Evolutionary conservation across 2,113 vertebrate genomes (phyloP).

Genomic region (Lepisosteus osseus): DNA sequence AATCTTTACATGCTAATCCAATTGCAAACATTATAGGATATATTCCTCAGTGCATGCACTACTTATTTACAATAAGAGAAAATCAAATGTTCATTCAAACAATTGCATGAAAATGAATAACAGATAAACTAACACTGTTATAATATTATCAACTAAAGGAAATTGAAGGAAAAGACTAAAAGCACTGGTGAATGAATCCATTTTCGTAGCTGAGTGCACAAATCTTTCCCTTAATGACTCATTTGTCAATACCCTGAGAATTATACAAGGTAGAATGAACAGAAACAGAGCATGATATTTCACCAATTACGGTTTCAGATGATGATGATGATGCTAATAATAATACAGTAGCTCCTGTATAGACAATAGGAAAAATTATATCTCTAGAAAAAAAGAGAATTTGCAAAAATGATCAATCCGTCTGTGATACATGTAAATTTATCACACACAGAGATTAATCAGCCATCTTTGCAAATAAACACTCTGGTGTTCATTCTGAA

Average conservation of each 20-base stretch:
- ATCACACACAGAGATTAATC: no score
- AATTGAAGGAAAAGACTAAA: not conserved
- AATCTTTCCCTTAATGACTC: constrained; percentile 30
- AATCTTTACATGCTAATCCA: constrained; percentile 79
- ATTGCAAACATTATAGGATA: constrained; percentile 69
- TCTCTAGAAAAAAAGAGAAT: no score
- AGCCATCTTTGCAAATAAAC: no score
- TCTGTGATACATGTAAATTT: no score
- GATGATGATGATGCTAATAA: no score
- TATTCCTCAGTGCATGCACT: constrained; percentile 64
- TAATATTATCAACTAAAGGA: not conserved
- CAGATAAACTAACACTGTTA: not conserved
- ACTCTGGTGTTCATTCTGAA: no score
- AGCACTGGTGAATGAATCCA: not conserved
- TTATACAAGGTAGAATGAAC: no score
- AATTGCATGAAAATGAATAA: not conserved
- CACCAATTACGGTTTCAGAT: no score
- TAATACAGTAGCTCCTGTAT: no score
- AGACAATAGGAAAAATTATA: no score
- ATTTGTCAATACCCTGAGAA: not conserved
- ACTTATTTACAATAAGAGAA: constrained; percentile 60
- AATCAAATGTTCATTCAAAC: not conserved
- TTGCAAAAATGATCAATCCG: no score
- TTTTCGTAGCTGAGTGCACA: not conserved
- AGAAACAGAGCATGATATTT: no score